Evolutionary conservation across 2,113 vertebrate species (phyloP), one percentile per base, ranked within the genome.

Genomic region (Ursus arctos): DNA sequence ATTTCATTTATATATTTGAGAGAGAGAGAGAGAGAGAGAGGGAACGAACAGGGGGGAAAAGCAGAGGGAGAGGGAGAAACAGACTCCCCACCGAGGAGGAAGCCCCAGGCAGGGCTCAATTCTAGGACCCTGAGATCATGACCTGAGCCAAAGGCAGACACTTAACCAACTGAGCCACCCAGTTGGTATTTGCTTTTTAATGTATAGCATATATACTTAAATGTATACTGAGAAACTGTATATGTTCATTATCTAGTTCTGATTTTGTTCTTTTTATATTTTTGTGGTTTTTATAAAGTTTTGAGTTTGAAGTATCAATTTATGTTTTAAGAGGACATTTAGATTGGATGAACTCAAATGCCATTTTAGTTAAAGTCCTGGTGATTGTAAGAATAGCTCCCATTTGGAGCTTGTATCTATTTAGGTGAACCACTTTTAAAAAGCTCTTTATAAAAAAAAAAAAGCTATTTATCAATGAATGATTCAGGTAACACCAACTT

Each of bases 291-390:
- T 85, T 95, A 82, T 91, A 71, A 74, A 57, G 36, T 69, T 89
- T 86, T 92, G 40, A 59, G 55, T 93, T 76, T 69, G 80, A 89
- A 69, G 11, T 85, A 57, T 74, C 24, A 76, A 24, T 84, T 69
- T 69, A 22, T 49, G 7, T 95, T 95, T 95, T 76, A 90, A 82
- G 13, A 91, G 63, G 28, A 88, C 8, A 24, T 87, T 96, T 67
- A 47, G 3, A 36, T 92, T 88, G 16, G 19, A 77, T 85, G 24
- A 13, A 61, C 36, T 10, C 26, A 91, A 51, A 55, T 69, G 21
- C 11, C 63, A 91, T 57, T 91, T 77, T 53, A 71, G 26, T 85
- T 88, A 81, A 80, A 47, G 72, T 81, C 53, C 15, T 84, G 21
- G 7, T 53, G 33, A 92, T 55, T 93, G 0, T 89, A 81, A 82